Base-by-base conservation (phyloP, 2,888 invertebrate genomes). In the Dryocosmus kuriphilus region DNA sequence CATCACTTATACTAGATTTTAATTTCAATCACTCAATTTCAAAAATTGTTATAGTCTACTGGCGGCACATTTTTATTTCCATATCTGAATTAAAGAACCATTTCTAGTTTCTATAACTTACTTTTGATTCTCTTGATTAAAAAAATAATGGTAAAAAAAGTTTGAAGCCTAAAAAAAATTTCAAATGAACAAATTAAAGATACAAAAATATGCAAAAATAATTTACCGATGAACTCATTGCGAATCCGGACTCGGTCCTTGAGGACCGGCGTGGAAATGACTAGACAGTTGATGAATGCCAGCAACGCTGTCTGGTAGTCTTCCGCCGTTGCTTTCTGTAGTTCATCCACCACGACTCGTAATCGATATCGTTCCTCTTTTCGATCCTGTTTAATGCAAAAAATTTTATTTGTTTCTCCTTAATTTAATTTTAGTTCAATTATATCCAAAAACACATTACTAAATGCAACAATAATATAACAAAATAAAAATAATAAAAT, bases 231-330 rank as follows among this genome's bases (percentile, higher is more conserved):
- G 92, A 98, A 98, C 93, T 98, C 98, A 91, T 98, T 98, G 87
- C 99, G 94, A 83, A 98, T 95, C 84, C 97, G 93, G 83, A 96
- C 95, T 87, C 98, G 94, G 90, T 98, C 98, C 84, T 96, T 96
- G 82, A 98, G 94, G 79, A 96, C 94, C 67, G 97, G 95, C 16
- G 97, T 97, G 27, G 97, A 97, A 89, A 98, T 97, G 92, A 99
- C 97, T 91, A 98, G 95, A 91, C 98, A 98, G 93, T 99, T 99
- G 92, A 98, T 95, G 93, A 99, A 98, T 77, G 98, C 98, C 89
- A 98, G 94, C 85, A 99, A 93, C 8, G 98, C 96, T 16, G 97
- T 97, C 93, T 97, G 96, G 93, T 98, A 98, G 92, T 98, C 97
- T 76, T 96, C 94, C 80, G 95, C 94, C 75, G 95, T 93, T 51